phyloP scores from a whole-genome alignment of 2,797 vertebrate species.

The Chelidonichthys spinosus region DNA sequence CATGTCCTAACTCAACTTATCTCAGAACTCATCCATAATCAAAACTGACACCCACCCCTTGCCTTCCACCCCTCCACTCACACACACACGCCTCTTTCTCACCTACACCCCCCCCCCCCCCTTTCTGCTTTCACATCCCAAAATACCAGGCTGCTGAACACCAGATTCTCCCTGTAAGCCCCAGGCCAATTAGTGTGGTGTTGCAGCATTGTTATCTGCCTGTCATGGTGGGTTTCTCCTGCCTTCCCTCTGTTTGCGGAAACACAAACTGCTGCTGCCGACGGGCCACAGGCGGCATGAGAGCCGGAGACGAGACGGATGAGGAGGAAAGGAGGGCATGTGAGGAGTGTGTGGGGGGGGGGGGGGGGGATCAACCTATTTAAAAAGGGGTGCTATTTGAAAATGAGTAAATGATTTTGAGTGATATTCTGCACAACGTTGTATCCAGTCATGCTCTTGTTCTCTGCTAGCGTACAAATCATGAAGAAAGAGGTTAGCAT shows the following conservation, averaged over 20 bases:
- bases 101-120: slow-evolving; percentile 23
- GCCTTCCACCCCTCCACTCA: slow-evolving; percentile 14
- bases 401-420: slow-evolving; percentile 50
- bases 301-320: slow-evolving; percentile 48
- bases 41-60: slow-evolving; percentile 74
- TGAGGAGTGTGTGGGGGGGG: slow-evolving; percentile 18
- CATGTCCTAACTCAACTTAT: slow-evolving; percentile 72
- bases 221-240: slow-evolving; percentile 80
- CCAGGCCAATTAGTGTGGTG: slow-evolving; percentile 80
- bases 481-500: slow-evolving; percentile 19
- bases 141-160: slow-evolving; percentile 75
- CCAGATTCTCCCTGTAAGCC: slow-evolving; percentile 76
- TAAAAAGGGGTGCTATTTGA: slow-evolving; percentile 28
- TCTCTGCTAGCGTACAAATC: neutral
- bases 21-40: slow-evolving; percentile 77
- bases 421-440: slow-evolving; percentile 25
- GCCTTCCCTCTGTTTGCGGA: slow-evolving; percentile 74
- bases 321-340: slow-evolving; percentile 19
- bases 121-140: slow-evolving; percentile 68
- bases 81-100: neutral
- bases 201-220: slow-evolving; percentile 82
- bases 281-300: slow-evolving; percentile 55
- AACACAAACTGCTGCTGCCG: slow-evolving; percentile 67
- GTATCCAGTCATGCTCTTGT: slow-evolving; percentile 8
- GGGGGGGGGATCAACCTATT: slow-evolving; percentile 31